Evolutionary conservation across 2,888 invertebrate species (phyloP), one percentile per base, ranked within the genome.

Genomic region (Ochropacha duplaris): DNA sequence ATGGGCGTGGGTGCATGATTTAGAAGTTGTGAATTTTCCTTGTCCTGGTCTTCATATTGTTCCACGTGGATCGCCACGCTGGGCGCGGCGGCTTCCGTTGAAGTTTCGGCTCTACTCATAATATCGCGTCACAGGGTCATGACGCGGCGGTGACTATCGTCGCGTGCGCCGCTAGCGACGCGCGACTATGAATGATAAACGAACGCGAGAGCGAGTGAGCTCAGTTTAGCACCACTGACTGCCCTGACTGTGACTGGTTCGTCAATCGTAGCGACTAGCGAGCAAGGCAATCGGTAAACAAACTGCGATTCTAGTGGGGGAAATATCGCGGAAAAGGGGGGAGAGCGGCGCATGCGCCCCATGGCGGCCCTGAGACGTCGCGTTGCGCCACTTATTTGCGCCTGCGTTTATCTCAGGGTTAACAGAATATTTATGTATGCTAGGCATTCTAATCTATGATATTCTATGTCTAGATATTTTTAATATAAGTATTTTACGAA

Each of bases 261-360:
- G 88, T 90, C 88, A 88, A 86, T 90, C 90, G 90, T 4, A 24
- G n/a, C n/a, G n/a, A n/a, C n/a, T 28, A 28, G 9, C 9, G 81
- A 71, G 76, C 70, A 66, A 72, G 75, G 83, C 86, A 91, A 89
- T 91, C 89, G 88, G 92, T 92, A 90, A 91, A 91, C 90, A 90
- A 84, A 88, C 79, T 87, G 83, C 83, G 88, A 87, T 80, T 85
- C 81, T 68, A 67, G 72, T 76, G 78, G 76, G 87, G 90, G 88
- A 85, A 78, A 78, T 78, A 73, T 69, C 62, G 78, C 83, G 81
- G 80, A 84, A 82, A 97, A 97, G 44, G 97, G 92, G 98, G 97
- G 93, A 97, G 94, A 97, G 97, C 76, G 96, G 97, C 88, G 84
- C 87, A 84, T 97, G 94, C 81, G 97, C 97, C 64, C 97, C 64